Conservation (phyloP, 2,888 invertebrate genomes). For the Anoplius nigerrimus region DNA sequence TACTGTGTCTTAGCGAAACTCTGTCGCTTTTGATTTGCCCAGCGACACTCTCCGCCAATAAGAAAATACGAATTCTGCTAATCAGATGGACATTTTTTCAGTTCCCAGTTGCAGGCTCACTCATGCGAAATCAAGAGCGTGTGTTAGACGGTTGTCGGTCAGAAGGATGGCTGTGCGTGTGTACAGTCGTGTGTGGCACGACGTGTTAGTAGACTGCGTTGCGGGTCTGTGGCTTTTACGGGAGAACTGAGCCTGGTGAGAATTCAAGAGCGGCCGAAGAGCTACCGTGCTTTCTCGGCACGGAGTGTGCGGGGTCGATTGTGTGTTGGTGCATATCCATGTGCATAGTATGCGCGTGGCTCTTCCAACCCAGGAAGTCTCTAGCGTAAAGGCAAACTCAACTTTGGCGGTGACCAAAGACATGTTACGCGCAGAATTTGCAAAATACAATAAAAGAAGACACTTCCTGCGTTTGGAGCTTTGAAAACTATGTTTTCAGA, state of each 20-base stretch:
- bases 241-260: constrained; percentile 23
- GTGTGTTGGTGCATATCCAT: constrained; percentile 1
- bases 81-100: too few species aligned
- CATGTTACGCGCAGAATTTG: too few species aligned
- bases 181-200: constrained; percentile 3
- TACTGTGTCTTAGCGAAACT: too few species aligned
- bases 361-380: background rate
- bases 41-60: too few species aligned
- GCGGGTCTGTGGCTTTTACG: constrained; percentile 22
- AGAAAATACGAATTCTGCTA: too few species aligned
- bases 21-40: too few species aligned
- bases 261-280: constrained; percentile 27
- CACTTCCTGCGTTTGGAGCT: too few species aligned
- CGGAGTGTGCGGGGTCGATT: background rate
- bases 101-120: too few species aligned
- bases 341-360: constrained; percentile 6
- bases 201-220: too few species aligned
- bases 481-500: too few species aligned
- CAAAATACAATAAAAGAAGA: too few species aligned
- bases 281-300: constrained; percentile 7
- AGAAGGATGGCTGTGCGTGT: constrained; percentile 13
- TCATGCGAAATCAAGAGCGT: too few species aligned
- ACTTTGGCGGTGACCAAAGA: background rate
- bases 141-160: background rate
- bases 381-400: constrained; percentile 24